These are phyloP conservation scores for Tenthredo amoena DNA, from an alignment of 2,888 invertebrate genomes.

Conservation along the genomic window DNA sequence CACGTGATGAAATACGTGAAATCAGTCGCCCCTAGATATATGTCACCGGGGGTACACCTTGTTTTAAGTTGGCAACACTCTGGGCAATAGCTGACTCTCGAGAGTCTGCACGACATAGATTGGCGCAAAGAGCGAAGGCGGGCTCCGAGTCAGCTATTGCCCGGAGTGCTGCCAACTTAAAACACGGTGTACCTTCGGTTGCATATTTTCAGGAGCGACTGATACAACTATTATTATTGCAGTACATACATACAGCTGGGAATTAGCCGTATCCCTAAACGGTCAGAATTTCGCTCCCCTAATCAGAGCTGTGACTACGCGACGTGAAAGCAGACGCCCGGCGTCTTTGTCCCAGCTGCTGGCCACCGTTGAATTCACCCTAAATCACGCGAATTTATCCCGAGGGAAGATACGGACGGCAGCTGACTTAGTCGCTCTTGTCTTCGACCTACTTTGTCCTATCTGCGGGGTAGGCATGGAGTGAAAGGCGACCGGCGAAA, in stretches of 20 bases:
- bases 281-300: constrained; percentile 6
- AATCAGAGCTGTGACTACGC: neutral
- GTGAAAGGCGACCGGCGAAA: neutral
- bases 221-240: too few relatives aligned
- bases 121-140: too few relatives aligned
- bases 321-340: neutral
- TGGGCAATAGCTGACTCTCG: too few relatives aligned
- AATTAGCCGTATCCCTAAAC: neutral
- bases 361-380: constrained; percentile 40
- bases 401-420: constrained; percentile 16
- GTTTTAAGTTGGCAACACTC: too few relatives aligned
- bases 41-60: too few relatives aligned
- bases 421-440: neutral
- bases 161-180: too few relatives aligned
- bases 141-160: too few relatives aligned
- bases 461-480: neutral
- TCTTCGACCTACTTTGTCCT: constrained; percentile 14
- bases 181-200: too few relatives aligned
- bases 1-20: too few relatives aligned
- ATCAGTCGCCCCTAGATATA: too few relatives aligned
- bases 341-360: constrained; percentile 32
- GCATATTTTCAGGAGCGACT: too few relatives aligned
- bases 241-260: neutral
- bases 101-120: too few relatives aligned
- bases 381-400: constrained; percentile 39